A percentile compares a stretch with the other conserved stretches of the same genome.
These are phyloP conservation scores for Cephalopholis sonnerati DNA, from an alignment of 2,113 vertebrate species.

Conservation along the genomic window DNA sequence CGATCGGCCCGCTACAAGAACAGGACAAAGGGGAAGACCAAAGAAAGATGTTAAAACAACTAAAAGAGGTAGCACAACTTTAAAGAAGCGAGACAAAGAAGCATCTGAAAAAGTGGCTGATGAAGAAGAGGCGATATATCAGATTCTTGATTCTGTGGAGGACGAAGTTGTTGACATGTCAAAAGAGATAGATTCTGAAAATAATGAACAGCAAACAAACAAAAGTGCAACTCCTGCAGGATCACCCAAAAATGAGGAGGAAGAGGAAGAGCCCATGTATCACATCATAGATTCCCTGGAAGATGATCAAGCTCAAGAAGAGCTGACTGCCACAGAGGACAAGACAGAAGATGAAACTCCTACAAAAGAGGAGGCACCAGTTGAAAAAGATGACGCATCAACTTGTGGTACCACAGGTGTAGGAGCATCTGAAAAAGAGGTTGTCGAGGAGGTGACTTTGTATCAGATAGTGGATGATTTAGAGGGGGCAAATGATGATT, in stretches of 20 bases:
- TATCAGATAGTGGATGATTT: slow-evolving; percentile 2
- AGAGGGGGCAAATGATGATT: neutral
- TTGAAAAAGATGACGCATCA: neutral
- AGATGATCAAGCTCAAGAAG: slow-evolving; percentile 50
- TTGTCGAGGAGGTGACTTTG: neutral
- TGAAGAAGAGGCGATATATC: slow-evolving; percentile 48
- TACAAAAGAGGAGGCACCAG: neutral
- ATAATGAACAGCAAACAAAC: rapidly evolving
- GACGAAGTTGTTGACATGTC: slow-evolving; percentile 24
- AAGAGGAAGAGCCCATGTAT: slow-evolving; percentile 37
- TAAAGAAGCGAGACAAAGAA: neutral
- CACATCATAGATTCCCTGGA: slow-evolving; percentile 64
- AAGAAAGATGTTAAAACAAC: slow-evolving; percentile 31
- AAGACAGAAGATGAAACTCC: neutral
- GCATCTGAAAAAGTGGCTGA: neutral
- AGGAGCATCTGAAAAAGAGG: rapidly evolving
- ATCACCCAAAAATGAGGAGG: slow-evolving; percentile 12
- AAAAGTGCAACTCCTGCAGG: neutral
- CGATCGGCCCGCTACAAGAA: neutral
- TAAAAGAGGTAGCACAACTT: neutral
- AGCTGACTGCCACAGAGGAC: neutral
- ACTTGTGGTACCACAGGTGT: rapidly evolving
- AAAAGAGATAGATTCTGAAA: neutral
- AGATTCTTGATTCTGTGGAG: slow-evolving; percentile 72
- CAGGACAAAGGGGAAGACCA: slow-evolving; percentile 46